phyloP scores from a whole-genome alignment of 1,140 invertebrate species.

The Amphibalanus amphitrite region DNA sequence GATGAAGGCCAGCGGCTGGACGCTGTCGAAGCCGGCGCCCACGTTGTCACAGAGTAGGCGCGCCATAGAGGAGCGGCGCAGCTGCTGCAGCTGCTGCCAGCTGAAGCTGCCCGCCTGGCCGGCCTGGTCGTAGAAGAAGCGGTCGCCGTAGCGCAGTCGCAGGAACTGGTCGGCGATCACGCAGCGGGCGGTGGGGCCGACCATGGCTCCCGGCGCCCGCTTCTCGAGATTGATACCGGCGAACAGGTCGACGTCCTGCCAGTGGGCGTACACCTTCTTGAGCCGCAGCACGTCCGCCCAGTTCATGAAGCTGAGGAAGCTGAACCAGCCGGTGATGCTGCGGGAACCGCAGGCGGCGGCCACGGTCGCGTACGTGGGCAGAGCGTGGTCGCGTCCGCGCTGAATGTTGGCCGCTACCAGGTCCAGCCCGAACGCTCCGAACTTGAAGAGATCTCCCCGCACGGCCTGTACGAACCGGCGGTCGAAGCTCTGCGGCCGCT shows the following conservation, averaged over 20 bases:
- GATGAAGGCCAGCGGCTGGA: constrained; percentile 35
- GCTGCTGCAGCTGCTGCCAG: constrained; percentile 32
- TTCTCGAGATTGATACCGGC: constrained; percentile 56
- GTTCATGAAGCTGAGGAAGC: too few relatives aligned
- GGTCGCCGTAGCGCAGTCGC: constrained; percentile 28
- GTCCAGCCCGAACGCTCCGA: constrained; percentile 17
- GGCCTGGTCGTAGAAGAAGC: constrained; percentile 38
- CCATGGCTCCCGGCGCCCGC: constrained; percentile 38
- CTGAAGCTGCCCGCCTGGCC: constrained; percentile 50
- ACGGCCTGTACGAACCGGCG: constrained; percentile 8
- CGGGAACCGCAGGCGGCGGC: too few relatives aligned
- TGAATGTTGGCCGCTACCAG: constrained; percentile 22
- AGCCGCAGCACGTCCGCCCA: constrained; percentile 24
- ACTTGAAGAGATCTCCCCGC: constrained; percentile 9
- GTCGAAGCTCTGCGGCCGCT: constrained; percentile 9
- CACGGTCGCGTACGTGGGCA: constrained; percentile 10
- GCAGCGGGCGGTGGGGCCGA: constrained; percentile 47
- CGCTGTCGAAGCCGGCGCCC: constrained; percentile 29
- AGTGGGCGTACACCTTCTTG: constrained; percentile 36
- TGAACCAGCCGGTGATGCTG: too few relatives aligned
- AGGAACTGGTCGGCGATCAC: constrained; percentile 27
- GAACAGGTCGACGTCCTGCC: constrained; percentile 59
- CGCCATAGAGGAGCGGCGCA: constrained; percentile 33
- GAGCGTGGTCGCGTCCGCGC: constrained; percentile 25
- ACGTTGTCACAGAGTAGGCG: constrained; percentile 37